These are phyloP conservation scores for Collichthys lucidus DNA, from an alignment of 2,113 vertebrate species.

Conservation along the genomic window DNA sequence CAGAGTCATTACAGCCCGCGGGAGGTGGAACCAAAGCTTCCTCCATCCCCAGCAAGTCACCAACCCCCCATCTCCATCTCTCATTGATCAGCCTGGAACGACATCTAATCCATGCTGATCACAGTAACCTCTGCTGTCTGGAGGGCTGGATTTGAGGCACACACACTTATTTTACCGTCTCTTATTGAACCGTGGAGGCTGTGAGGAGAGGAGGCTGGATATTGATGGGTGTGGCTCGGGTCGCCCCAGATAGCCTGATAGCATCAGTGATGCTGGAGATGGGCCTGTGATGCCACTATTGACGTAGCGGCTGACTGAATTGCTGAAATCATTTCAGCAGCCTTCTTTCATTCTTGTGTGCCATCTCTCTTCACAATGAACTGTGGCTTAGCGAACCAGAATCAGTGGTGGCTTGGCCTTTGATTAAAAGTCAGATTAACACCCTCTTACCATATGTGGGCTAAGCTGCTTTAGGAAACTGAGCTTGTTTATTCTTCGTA, in stretches of 20 bases:
- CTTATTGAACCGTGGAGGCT: conserved; percentile 44
- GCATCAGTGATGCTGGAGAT: conserved; percentile 20
- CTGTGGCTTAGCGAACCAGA: conserved; percentile 42
- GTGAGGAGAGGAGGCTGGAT: conserved; percentile 28
- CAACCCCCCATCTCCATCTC: conserved; percentile 39
- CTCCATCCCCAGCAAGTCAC: conserved; percentile 19
- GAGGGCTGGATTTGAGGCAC: conserved; percentile 28
- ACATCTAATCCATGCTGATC: conserved; percentile 72
- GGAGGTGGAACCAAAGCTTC: conserved; percentile 61
- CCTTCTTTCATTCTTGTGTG: conserved; percentile 25
- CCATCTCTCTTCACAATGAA: conserved; percentile 45
- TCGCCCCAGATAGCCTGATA: conserved; percentile 38
- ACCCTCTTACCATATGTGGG: conserved; percentile 44
- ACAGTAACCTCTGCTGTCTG: conserved; percentile 45
- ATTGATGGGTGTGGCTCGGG: conserved; percentile 37
- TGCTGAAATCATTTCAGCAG: conserved; percentile 48
- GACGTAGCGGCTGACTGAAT: conserved; percentile 57
- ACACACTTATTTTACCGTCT: conserved; percentile 35
- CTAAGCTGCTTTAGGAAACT: conserved; percentile 58
- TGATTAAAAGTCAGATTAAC: conserved; percentile 78
- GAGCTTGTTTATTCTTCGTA: conserved; percentile 42
- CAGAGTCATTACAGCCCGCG: conserved; percentile 55
- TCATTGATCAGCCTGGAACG: conserved; percentile 66
- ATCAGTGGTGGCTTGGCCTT: conserved; percentile 46
- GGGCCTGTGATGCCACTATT: conserved; percentile 33